Evolutionary conservation across 2,797 vertebrate genomes (phyloP).

Genomic region (Ctenopoma kingsleyae): DNA sequence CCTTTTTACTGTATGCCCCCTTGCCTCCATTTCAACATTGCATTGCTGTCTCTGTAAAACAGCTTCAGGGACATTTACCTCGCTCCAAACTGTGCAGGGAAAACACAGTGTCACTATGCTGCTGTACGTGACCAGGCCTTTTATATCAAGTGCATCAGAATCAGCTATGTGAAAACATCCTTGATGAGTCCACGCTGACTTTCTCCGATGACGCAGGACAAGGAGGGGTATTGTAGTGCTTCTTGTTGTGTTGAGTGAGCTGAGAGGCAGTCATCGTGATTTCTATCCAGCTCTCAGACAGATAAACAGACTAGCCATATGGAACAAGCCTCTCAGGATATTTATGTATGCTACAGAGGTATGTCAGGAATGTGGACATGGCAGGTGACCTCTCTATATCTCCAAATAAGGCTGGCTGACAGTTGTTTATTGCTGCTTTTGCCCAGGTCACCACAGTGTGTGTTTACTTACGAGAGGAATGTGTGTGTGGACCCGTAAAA

Average conservation of each 20-base stretch:
- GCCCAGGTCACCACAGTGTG: constrained; percentile 57
- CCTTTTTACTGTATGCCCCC: constrained; percentile 28
- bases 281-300: constrained; percentile 44
- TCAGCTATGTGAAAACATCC: constrained; percentile 47
- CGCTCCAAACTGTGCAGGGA: background rate
- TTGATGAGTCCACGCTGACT: constrained; percentile 37
- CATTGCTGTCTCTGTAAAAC: background rate
- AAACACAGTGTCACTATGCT: constrained; percentile 1
- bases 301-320: constrained; percentile 52
- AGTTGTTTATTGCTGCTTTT: constrained; percentile 70
- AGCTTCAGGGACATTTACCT: constrained; percentile 15
- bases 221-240: constrained; percentile 46
- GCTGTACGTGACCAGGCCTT: constrained; percentile 24
- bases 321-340: constrained; percentile 64
- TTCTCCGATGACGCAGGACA: constrained; percentile 53
- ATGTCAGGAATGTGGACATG: constrained; percentile 79
- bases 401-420: constrained; percentile 69
- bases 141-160: constrained; percentile 29
- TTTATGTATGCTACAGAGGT: constrained; percentile 69
- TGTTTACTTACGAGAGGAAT: constrained; percentile 66
- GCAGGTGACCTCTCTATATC: constrained; percentile 79
- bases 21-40: constrained; percentile 29
- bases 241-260: constrained; percentile 56
- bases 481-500: constrained; percentile 49
- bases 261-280: constrained; percentile 55